phyloP scores from a whole-genome alignment of 2,797 vertebrate species.

The Heterohyrax brucei region DNA sequence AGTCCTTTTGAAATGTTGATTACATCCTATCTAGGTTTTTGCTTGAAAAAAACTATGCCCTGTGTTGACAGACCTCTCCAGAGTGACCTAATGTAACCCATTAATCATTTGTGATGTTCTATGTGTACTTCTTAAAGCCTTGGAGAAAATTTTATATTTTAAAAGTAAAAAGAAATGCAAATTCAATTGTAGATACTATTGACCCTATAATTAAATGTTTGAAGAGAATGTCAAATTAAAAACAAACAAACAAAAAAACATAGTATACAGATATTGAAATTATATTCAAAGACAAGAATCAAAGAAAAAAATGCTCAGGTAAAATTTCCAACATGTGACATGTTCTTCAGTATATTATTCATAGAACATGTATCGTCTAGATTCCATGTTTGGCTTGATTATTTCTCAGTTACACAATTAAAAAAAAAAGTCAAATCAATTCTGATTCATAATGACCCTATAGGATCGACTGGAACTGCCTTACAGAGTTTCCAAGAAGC shows the following conservation, averaged over 20 bases:
- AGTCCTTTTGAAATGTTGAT: conserved; percentile 47
- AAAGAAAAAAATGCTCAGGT: background rate
- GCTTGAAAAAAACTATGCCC: background rate
- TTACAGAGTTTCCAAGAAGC: no score
- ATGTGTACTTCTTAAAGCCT: background rate
- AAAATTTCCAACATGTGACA: background rate
- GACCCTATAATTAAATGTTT: background rate
- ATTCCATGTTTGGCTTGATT: background rate
- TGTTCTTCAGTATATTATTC: background rate
- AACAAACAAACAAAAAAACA: background rate
- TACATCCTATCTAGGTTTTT: background rate
- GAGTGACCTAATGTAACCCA: background rate
- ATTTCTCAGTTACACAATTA: background rate
- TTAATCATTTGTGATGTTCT: conserved; percentile 18
- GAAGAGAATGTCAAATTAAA: background rate
- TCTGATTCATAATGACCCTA: no score
- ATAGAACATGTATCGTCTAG: background rate
- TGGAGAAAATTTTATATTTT: background rate
- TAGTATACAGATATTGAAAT: background rate
- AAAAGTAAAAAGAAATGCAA: background rate
- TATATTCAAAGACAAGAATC: background rate
- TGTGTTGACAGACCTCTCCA: background rate
- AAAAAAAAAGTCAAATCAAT: no score
- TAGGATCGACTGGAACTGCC: no score
- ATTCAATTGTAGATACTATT: background rate